Conservation (phyloP, 2,888 invertebrate genomes). For the Spodoptera picta region DNA sequence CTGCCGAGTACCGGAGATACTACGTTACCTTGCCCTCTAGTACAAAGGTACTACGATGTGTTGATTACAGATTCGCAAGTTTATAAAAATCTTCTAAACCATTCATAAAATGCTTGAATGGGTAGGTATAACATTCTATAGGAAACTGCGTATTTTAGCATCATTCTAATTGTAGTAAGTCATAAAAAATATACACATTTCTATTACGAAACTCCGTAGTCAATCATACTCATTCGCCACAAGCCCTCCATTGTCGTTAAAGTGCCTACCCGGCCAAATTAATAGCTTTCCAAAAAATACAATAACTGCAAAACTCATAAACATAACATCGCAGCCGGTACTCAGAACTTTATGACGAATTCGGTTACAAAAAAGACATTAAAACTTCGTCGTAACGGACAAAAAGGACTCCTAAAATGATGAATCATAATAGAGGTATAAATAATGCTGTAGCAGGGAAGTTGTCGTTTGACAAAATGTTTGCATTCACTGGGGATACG, state of each 20-base stretch:
- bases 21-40: constrained; percentile 52
- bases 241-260: too few relatives aligned
- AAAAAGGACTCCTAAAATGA: constrained; percentile 21
- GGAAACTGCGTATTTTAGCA: too few relatives aligned
- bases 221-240: too few relatives aligned
- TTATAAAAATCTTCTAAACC: too few relatives aligned
- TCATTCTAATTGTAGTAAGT: too few relatives aligned
- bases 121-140: too few relatives aligned
- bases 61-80: constrained; percentile 12
- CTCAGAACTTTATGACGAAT: constrained; percentile 23
- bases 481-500: constrained; percentile 10
- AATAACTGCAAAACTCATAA: constrained; percentile 9
- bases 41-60: constrained; percentile 65
- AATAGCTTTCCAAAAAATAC: constrained; percentile 10
- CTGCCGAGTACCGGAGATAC: constrained; percentile 35
- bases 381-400: constrained; percentile 26
- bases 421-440: constrained; percentile 32
- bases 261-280: neutral
- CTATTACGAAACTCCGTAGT: too few relatives aligned
- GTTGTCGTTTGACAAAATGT: constrained; percentile 35
- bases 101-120: too few relatives aligned
- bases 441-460: constrained; percentile 28
- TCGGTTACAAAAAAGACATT: constrained; percentile 25
- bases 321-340: constrained; percentile 17
- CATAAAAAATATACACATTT: too few relatives aligned